These are phyloP conservation scores for Halocaridina rubra DNA, from an alignment of 2,888 invertebrate species.

Conservation along the genomic window DNA sequence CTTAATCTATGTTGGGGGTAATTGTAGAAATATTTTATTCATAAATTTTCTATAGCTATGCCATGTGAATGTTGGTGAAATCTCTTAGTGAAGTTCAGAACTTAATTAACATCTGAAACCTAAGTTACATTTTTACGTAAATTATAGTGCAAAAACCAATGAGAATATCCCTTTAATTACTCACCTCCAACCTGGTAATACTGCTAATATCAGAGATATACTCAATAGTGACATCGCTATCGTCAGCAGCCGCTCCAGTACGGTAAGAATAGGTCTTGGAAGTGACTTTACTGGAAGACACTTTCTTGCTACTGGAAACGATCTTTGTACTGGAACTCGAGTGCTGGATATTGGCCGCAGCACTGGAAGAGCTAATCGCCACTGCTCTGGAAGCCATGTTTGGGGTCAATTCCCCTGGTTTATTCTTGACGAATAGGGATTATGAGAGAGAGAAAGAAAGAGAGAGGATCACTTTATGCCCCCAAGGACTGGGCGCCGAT, in stretches of 20 bases:
- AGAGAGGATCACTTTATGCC: background rate
- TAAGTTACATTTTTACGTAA: too few relatives aligned
- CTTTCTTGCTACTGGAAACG: background rate
- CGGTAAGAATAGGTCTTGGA: constrained; percentile 60
- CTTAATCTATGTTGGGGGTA: too few relatives aligned
- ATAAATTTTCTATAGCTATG: too few relatives aligned
- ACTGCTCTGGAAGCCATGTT: constrained; percentile 24
- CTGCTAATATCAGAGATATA: constrained; percentile 53
- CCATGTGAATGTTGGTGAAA: too few relatives aligned
- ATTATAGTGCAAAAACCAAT: too few relatives aligned
- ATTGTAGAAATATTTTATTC: too few relatives aligned
- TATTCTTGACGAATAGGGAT: background rate
- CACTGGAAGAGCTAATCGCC: background rate
- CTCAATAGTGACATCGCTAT: constrained; percentile 58
- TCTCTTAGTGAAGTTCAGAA: too few relatives aligned
- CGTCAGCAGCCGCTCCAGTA: constrained; percentile 31
- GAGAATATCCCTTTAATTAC: too few relatives aligned
- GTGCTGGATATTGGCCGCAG: background rate
- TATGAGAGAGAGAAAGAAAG: background rate
- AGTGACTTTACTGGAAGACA: background rate
- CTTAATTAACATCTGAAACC: too few relatives aligned
- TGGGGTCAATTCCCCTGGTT: too few relatives aligned
- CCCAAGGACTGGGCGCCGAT: background rate
- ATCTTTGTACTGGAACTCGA: constrained; percentile 21
- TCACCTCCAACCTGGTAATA: constrained; percentile 58